Percentiles rank a stretch among this genome's conserved stretches.
Evolutionary conservation across 2,888 invertebrate species (phyloP).

Genomic region (Eledone cirrhosa): DNA sequence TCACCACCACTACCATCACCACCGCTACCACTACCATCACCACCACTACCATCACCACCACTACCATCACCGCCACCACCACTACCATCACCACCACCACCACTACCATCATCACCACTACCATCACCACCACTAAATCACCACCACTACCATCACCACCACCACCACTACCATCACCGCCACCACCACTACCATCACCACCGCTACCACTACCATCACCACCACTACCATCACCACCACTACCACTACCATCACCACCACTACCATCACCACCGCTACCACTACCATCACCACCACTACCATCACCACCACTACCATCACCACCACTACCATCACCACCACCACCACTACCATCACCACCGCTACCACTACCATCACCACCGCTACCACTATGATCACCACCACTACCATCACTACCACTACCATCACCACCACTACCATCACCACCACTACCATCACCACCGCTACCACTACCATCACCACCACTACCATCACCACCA

Average conservation of each 20-base stretch:
- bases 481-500: no score
- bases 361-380: neutral
- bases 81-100: constrained; percentile 11
- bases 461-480: no score
- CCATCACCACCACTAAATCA: no score
- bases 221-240: neutral
- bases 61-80: constrained; percentile 7
- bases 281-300: no score
- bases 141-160: no score
- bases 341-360: neutral
- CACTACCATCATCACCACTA: constrained; percentile 22
- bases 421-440: no score
- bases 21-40: neutral
- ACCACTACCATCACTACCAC: no score
- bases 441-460: no score
- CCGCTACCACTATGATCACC: constrained; percentile 9
- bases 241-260: neutral
- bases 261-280: neutral
- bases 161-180: no score
- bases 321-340: neutral
- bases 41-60: constrained; percentile 5
- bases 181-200: no score
- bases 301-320: neutral
- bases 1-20: neutral
- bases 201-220: neutral